Conservation (phyloP, 2,888 invertebrate species). For the Zygogramma bicolorata region DNA sequence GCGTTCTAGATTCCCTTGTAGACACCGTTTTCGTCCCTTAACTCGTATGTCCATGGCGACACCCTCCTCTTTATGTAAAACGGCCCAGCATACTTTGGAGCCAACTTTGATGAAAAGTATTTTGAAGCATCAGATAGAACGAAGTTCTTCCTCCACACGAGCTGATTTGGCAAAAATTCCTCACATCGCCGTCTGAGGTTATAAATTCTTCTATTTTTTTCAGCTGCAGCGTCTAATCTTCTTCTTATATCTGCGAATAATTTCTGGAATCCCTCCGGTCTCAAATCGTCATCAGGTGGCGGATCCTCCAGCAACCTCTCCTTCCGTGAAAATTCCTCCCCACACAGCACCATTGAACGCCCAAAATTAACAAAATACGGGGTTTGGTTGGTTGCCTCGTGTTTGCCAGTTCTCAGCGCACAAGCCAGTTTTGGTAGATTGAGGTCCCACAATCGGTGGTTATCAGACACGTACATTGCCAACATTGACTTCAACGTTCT, state of each 20-base stretch:
- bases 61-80: no score
- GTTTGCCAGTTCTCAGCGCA: constrained; percentile 22
- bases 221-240: constrained; percentile 10
- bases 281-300: not conserved
- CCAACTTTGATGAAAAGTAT: constrained; percentile 15
- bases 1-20: constrained; percentile 25
- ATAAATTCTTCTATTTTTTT: not conserved
- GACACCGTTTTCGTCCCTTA: constrained; percentile 17
- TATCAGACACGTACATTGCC: constrained; percentile 23
- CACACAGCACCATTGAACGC: not conserved
- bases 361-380: constrained; percentile 27
- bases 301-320: not conserved
- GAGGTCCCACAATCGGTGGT: constrained; percentile 29
- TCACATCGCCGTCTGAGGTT: constrained; percentile 14
- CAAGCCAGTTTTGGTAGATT: constrained; percentile 22
- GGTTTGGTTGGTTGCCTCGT: no score
- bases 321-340: not conserved
- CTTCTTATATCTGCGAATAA: constrained; percentile 13
- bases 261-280: constrained; percentile 9
- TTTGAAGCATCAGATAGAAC: no score
- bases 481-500: constrained; percentile 17
- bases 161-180: constrained; percentile 13
- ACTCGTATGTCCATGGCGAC: constrained; percentile 25
- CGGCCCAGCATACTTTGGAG: constrained; percentile 20
- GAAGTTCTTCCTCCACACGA: no score